Evolutionary conservation across 1,140 invertebrate species (phyloP).

Genomic region (Cardiocondyla obscurior): DNA sequence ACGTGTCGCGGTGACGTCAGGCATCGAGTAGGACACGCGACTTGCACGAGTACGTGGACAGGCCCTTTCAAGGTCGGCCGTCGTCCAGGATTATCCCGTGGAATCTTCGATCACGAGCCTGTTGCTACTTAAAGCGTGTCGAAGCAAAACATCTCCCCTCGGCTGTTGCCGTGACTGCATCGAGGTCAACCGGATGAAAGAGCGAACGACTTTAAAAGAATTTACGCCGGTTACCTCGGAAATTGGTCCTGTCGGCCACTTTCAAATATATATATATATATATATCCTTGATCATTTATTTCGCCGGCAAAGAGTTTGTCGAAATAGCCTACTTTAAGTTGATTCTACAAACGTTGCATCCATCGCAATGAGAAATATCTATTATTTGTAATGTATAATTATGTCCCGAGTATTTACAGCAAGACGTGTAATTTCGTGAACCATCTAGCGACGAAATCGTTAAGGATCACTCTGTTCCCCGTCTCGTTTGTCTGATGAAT

Average conservation of each 20-base stretch:
- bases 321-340: background rate
- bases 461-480: background rate
- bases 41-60: slow-evolving; percentile 48
- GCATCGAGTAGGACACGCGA: slow-evolving; percentile 67
- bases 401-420: slow-evolving; percentile 15
- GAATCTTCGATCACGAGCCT: slow-evolving; percentile 65
- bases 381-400: slow-evolving; percentile 39
- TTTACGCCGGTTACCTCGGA: slow-evolving; percentile 61
- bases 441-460: slow-evolving; percentile 12
- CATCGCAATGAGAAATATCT: slow-evolving; percentile 24
- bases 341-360: background rate
- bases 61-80: slow-evolving; percentile 64
- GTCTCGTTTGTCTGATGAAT: slow-evolving; percentile 1
- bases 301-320: background rate
- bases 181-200: slow-evolving; percentile 64
- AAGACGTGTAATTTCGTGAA: slow-evolving; percentile 12
- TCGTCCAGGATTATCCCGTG: slow-evolving; percentile 66
- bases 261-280: slow-evolving; percentile 43
- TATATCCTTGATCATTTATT: slow-evolving; percentile 24
- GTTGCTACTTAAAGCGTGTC: slow-evolving; percentile 49
- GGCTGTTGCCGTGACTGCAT: background rate
- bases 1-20: slow-evolving; percentile 49
- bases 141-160: slow-evolving; percentile 62
- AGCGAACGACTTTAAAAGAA: slow-evolving; percentile 62
- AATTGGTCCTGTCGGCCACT: slow-evolving; percentile 53